A percentile compares a stretch with the other conserved stretches of the same genome.
These are phyloP conservation scores for Neoseiulus cucumeris DNA, from an alignment of 1,140 invertebrate species.

Conservation along the genomic window DNA sequence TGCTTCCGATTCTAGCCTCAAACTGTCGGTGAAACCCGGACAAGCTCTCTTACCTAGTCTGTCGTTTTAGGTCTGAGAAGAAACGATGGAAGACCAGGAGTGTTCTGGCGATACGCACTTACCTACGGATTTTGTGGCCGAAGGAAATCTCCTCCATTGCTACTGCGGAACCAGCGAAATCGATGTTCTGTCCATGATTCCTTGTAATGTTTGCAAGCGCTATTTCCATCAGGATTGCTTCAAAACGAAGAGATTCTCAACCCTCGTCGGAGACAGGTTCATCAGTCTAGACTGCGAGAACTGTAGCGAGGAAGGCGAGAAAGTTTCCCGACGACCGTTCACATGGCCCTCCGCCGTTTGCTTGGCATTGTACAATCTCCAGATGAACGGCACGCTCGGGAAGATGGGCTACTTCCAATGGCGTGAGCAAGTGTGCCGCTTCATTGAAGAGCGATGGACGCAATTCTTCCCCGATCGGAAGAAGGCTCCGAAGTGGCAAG, in stretches of 20 bases:
- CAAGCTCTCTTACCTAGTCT: no score
- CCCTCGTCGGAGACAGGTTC: background rate
- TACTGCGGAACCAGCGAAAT: background rate
- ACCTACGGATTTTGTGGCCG: no score
- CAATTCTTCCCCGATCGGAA: background rate
- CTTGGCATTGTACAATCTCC: background rate
- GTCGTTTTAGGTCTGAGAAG: no score
- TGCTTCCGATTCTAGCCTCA: no score
- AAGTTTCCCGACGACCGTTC: background rate
- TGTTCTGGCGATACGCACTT: no score
- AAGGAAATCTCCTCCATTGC: background rate
- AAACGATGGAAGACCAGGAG: no score
- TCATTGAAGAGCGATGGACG: background rate
- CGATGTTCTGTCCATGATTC: background rate
- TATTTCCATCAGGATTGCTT: constrained; percentile 11
- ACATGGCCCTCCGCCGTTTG: background rate
- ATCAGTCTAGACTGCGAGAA: background rate
- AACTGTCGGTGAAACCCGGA: no score
- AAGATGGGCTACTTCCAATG: background rate
- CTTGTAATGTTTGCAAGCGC: background rate
- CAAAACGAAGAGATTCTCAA: background rate
- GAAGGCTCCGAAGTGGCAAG: constrained; percentile 7
- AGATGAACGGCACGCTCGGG: background rate
- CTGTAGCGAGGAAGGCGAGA: background rate
- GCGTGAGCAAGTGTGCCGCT: constrained; percentile 3